Evolutionary conservation across 1,140 invertebrate species (phyloP).

Genomic region (Leptopilina clavipes): DNA sequence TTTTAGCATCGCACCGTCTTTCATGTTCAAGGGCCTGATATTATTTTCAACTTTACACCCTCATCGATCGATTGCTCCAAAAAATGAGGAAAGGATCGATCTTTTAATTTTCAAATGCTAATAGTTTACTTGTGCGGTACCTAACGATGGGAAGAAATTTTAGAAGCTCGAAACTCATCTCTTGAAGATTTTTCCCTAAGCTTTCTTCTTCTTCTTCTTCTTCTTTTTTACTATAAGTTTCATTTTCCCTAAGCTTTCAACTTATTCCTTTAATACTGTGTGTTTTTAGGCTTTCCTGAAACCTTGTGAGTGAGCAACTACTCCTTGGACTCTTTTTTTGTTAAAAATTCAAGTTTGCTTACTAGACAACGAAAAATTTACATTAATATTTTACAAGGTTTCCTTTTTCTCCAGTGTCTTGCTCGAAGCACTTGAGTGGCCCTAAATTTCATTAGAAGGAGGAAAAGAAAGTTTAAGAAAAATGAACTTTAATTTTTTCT

Average conservation of each 20-base stretch:
- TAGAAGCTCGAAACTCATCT: background rate
- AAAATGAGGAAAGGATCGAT: constrained; percentile 34
- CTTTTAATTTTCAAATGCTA: constrained; percentile 21
- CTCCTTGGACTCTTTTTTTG: constrained; percentile 11
- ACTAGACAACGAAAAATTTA: constrained; percentile 1
- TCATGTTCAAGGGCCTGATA: constrained; percentile 24
- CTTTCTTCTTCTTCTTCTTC: background rate
- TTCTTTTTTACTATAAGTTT: constrained; percentile 9
- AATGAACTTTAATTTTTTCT: background rate
- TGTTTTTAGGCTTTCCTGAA: constrained; percentile 18
- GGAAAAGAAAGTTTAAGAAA: constrained; percentile 17
- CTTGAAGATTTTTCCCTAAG: constrained; percentile 2
- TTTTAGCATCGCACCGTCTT: constrained; percentile 33
- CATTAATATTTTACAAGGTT: constrained; percentile 19
- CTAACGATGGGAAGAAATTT: constrained; percentile 26
- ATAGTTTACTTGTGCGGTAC: constrained; percentile 10
- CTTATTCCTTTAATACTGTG: constrained; percentile 9
- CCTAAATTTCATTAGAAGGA: constrained; percentile 24
- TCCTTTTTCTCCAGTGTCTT: constrained; percentile 4
- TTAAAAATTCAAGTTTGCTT: constrained; percentile 7
- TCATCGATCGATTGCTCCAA: constrained; percentile 24
- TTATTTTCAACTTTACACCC: constrained; percentile 9
- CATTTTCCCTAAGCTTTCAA: constrained; percentile 10
- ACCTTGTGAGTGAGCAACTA: constrained; percentile 26
- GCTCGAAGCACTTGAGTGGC: constrained; percentile 16